phyloP scores from a whole-genome alignment of 2,888 invertebrate species.

The Eurytoma californica region DNA sequence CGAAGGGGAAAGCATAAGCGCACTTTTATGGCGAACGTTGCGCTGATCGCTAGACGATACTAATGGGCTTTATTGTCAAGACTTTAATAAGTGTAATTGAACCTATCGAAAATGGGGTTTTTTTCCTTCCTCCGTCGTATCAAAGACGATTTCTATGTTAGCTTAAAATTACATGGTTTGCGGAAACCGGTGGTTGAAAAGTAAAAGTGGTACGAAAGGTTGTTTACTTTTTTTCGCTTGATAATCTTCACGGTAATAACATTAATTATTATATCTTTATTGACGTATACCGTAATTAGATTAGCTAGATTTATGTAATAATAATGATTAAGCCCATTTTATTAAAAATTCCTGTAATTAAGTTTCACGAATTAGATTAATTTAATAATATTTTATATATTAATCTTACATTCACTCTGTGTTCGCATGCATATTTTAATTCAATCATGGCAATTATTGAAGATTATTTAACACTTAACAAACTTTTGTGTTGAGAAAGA shows the following conservation, averaged over 20 bases:
- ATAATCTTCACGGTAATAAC: background rate
- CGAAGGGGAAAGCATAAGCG: conserved; percentile 18
- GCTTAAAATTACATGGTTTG: conserved; percentile 23
- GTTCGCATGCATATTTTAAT: too few species aligned
- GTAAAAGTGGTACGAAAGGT: conserved; percentile 24
- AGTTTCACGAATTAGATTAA: too few species aligned
- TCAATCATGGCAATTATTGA: too few species aligned
- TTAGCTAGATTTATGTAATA: background rate
- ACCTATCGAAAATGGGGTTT: background rate
- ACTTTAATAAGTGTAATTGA: conserved; percentile 32
- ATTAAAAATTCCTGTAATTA: too few species aligned
- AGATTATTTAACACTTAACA: too few species aligned
- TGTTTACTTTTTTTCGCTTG: background rate
- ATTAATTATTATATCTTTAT: conserved; percentile 11
- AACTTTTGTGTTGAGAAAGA: background rate
- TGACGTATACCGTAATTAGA: conserved; percentile 14
- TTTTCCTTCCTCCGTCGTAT: background rate
- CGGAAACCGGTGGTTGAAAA: background rate
- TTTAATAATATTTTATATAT: too few species aligned
- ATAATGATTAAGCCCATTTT: too few species aligned
- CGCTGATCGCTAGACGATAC: conserved; percentile 1
- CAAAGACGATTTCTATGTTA: background rate
- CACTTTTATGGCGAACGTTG: background rate
- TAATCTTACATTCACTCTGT: too few species aligned
- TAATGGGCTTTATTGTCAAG: conserved; percentile 33